Conservation (phyloP, 2,113 vertebrate species). For the Monopterus albus region DNA sequence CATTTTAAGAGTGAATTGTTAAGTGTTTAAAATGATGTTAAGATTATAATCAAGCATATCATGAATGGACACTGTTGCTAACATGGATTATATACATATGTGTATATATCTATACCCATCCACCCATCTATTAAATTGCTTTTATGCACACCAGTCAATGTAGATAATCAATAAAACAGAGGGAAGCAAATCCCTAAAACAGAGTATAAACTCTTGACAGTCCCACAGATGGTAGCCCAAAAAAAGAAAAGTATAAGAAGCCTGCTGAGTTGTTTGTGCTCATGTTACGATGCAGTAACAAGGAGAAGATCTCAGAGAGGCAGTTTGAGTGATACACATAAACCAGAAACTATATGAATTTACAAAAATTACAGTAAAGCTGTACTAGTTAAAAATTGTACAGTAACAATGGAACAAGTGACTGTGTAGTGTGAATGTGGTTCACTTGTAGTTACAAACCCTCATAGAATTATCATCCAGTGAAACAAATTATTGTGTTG, state of each 20-base stretch:
- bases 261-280: conserved; percentile 56
- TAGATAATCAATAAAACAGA: conserved; percentile 58
- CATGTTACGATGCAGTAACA: conserved; percentile 17
- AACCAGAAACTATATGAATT: too few relatives aligned
- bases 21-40: background rate
- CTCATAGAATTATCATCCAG: too few relatives aligned
- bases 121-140: too few relatives aligned
- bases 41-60: background rate
- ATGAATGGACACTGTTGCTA: background rate
- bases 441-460: background rate
- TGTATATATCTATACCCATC: too few relatives aligned
- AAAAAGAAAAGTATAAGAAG: conserved; percentile 18
- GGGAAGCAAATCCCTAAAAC: conserved; percentile 54
- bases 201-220: conserved; percentile 47
- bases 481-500: too few relatives aligned
- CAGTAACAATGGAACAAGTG: background rate
- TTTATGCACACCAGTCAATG: conserved; percentile 15
- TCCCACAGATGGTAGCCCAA: conserved; percentile 51
- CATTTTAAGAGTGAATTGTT: conserved; percentile 6
- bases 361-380: background rate
- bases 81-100: too few relatives aligned
- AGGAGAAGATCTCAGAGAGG: conserved; percentile 16
- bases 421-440: background rate
- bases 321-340: background rate
- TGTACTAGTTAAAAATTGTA: background rate